Evolutionary conservation across 2,113 vertebrate genomes (phyloP), one percentile per base, ranked within the genome.

Genomic region (Neolamprologus variostigma): DNA sequence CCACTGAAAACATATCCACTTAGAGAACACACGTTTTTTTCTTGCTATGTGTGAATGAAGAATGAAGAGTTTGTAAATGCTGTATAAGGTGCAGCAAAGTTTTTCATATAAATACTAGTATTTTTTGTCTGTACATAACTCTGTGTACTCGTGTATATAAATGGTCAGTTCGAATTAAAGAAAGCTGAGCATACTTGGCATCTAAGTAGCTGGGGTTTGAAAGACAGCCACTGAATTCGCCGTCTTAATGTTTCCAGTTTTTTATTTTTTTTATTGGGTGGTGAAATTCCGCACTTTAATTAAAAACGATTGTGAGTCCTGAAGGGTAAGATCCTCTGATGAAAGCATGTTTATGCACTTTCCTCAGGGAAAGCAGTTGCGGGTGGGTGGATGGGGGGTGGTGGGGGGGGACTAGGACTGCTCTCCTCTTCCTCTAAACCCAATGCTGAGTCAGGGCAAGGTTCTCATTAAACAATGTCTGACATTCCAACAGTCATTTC

Each of bases 401-500:
- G 57, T 0, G 81, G 80, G 76, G 80, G 55, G 8, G 26, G 10
- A 31, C 13, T 13, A 9, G 9, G 82, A 37, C 31, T 1, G 11
- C 57, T 84, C 17, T 33, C 47, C 14, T 66, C 17, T 68, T 86
- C 63, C 54, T 87, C 26, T 23, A 6, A 84, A 90, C 85, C 81
- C 47, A 85, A 68, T 53, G 88, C 91, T 87, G 89, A 79, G 89
- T 23, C 26, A 78, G 33, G 73, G 42, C 86, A 86, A 82, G 86
- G 88, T 86, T 91, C 91, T 94, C 45, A 93, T 93, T 93, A 95
- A 94, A 92, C 91, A 87, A 89, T 88, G 88, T 92, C 85, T 87
- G 86, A 87, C 90, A 93, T 92, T 94, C 91, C 89, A 91, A 42
- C 79, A 91, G 88, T 83, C 83, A 63, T 76, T 92, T 93, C 80